Base-by-base conservation (phyloP, 2,888 invertebrate species). In the Galerucella calmariensis region DNA sequence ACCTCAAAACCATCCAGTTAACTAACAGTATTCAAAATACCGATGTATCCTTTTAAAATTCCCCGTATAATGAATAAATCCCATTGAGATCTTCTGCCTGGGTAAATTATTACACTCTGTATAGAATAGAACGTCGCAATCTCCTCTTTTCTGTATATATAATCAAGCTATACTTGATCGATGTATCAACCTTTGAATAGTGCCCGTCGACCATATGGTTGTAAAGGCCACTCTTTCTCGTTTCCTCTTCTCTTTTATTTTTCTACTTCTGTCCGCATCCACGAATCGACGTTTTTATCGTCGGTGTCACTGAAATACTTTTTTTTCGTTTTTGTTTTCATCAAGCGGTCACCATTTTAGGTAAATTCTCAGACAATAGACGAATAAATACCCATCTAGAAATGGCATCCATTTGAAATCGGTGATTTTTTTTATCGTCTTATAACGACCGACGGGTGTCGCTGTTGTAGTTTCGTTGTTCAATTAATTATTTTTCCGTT, bases 351-450 rank as follows among this genome's bases (percentile, higher is more conserved):
- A 16, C 79, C 79, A 76, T 79, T 79, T 79, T 79, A 79, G 79
- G 79, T 76, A 76, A 77, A 75, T 77, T 77, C 76, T 69, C 75
- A 73, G 72, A 79, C 79, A 79, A 79, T 79, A 77, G 78, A 73
- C 76, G 69, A 74, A 78, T 77, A 77, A 78, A 78, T 74, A 76
- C 66, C 67, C 61, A 68, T 61, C 75, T 65, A 63, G 68, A 75
- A 62, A 27, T 61, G 59, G 58, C n/a, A 69, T 61, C 48, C 44
- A 51, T 24, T 48, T n/a, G 51, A 58, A 68, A 58, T 53, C 20
- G 51, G 58, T 20, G 41, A 35, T 70, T 44, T 20, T 65, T 75
- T 75, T 75, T 72, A 75, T 72, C 58, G 61, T 69, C 72, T 46
- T 72, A 69, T 72, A 69, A 69, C 58, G 61, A 27, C 16, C 72